Conservation (phyloP, 1,140 invertebrate genomes). For the Plodia interpunctella region DNA sequence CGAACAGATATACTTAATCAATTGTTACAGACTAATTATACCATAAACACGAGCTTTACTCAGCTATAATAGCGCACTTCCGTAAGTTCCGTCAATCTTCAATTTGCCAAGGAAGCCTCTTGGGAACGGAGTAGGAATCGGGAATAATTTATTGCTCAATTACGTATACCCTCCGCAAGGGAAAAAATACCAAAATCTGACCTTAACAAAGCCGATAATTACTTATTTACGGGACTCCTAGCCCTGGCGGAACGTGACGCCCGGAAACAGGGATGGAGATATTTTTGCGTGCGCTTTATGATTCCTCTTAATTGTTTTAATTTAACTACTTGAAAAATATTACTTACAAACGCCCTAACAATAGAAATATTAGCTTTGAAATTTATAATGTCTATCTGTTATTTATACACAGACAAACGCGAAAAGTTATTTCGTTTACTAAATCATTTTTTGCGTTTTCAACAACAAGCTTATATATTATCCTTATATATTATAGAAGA, state of each 20-base stretch:
- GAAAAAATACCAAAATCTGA: constrained; percentile 29
- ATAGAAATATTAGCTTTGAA: no score
- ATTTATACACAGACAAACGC: no score
- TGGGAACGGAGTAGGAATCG: constrained; percentile 25
- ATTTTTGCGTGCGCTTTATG: constrained; percentile 20
- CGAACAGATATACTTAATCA: no score
- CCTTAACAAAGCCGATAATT: constrained; percentile 34
- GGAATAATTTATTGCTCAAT: constrained; percentile 41
- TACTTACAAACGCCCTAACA: no score
- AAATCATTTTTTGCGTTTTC: no score
- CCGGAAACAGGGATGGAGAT: neutral
- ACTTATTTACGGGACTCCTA: constrained; percentile 32
- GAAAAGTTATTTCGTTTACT: no score
- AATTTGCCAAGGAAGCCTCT: constrained; percentile 21
- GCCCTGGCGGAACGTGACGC: constrained; percentile 19
- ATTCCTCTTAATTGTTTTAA: constrained; percentile 16
- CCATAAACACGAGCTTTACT: neutral
- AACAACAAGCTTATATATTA: no score
- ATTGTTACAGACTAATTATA: neutral
- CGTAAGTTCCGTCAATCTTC: constrained; percentile 10
- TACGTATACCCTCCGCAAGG: constrained; percentile 23
- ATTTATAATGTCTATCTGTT: no score
- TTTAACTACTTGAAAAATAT: no score
- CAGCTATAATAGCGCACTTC: neutral
- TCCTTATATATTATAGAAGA: no score